Percentiles rank a stretch among this genome's conserved stretches.
These are phyloP conservation scores for Larimichthys crocea DNA, from an alignment of 2,113 vertebrate genomes.

Conservation along the genomic window DNA sequence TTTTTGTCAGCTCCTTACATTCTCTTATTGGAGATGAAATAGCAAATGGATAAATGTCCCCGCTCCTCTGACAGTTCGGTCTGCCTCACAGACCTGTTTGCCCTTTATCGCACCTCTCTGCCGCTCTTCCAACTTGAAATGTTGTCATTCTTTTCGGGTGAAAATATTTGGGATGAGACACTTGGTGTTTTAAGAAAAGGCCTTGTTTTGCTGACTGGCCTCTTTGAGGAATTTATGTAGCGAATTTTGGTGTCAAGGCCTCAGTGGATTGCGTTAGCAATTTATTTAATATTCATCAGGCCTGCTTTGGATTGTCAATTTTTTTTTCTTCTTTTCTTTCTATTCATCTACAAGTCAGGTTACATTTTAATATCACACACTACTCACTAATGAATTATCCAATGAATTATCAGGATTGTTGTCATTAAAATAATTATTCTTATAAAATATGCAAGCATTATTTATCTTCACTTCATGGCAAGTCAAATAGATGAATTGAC, in stretches of 20 bases:
- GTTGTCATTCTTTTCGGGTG: constrained; percentile 62
- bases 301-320: neutral
- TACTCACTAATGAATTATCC: constrained; percentile 42
- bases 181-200: constrained; percentile 43
- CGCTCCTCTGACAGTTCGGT: constrained; percentile 42
- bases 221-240: constrained; percentile 24
- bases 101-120: constrained; percentile 36
- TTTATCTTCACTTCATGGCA: constrained; percentile 39
- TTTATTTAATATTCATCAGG: constrained; percentile 42
- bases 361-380: constrained; percentile 17
- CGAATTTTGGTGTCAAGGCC: constrained; percentile 48
- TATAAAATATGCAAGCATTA: constrained; percentile 39
- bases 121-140: constrained; percentile 39
- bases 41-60: constrained; percentile 73
- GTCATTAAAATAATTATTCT: constrained; percentile 42
- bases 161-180: constrained; percentile 49
- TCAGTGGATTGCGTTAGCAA: constrained; percentile 29
- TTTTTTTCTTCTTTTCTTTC: neutral
- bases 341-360: constrained; percentile 1
- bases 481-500: constrained; percentile 29
- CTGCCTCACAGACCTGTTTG: constrained; percentile 44
- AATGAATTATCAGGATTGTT: constrained; percentile 36
- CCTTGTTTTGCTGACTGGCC: constrained; percentile 46
- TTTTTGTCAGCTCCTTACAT: constrained; percentile 84
- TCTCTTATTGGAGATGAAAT: constrained; percentile 82